A percentile compares a stretch with the other conserved stretches of the same genome.
phyloP scores from a whole-genome alignment of 2,888 invertebrate genomes.

The Thecocarcelia acutangulata region DNA sequence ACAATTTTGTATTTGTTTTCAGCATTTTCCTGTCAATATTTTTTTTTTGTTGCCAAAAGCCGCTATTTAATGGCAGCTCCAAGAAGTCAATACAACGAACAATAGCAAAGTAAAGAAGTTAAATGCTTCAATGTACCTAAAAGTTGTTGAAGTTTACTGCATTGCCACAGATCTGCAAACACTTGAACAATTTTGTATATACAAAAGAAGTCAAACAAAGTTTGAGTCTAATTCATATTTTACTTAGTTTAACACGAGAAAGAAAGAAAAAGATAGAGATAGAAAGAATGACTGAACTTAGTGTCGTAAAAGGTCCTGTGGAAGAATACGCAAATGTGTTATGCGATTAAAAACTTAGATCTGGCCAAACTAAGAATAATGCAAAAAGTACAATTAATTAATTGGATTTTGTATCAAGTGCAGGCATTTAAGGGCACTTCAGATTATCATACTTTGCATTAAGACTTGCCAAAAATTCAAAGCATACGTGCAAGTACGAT shows the following conservation, averaged over 20 bases:
- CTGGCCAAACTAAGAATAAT: background rate
- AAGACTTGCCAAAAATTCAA: too few species aligned
- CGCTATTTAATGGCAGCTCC: slow-evolving; percentile 17
- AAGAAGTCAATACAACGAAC: slow-evolving; percentile 2
- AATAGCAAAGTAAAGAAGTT: slow-evolving; percentile 17
- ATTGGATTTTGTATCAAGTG: too few species aligned
- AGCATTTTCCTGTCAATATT: background rate
- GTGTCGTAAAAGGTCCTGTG: background rate
- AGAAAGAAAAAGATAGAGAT: slow-evolving; percentile 3
- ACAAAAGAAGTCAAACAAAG: slow-evolving; percentile 23
- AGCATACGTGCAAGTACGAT: too few species aligned
- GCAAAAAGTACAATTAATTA: background rate
- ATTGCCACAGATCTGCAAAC: slow-evolving; percentile 56
- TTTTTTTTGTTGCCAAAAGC: slow-evolving; percentile 2
- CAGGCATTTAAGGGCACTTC: too few species aligned
- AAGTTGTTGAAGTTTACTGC: slow-evolving; percentile 47
- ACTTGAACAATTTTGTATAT: slow-evolving; percentile 4
- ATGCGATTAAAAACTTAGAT: background rate
- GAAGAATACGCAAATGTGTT: background rate
- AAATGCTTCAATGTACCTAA: slow-evolving; percentile 31
- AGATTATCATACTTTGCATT: too few species aligned
- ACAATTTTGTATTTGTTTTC: too few species aligned
- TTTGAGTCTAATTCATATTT: slow-evolving; percentile 14
- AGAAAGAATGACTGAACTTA: background rate
- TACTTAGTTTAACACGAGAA: slow-evolving; percentile 12